Evolutionary conservation across 2,113 vertebrate species (phyloP).

Genomic region (Chamaetylas fuelleborni): DNA sequence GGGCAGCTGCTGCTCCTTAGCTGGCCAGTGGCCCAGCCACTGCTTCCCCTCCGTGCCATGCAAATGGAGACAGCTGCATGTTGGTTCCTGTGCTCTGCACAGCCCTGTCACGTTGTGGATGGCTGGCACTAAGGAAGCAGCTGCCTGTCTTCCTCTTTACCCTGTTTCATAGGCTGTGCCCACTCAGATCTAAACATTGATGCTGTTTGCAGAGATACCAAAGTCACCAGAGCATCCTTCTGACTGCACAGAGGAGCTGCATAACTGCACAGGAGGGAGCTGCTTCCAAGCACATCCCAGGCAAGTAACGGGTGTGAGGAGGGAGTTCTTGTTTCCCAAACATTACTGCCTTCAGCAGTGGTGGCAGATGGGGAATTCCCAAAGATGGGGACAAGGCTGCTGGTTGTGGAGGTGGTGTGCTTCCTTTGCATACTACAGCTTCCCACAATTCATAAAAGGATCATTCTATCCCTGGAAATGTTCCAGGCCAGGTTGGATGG

Average conservation of each 20-base stretch:
- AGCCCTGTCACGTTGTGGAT: accelerated
- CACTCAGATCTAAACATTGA: background rate
- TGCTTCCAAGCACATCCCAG: background rate
- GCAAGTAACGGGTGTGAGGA: background rate
- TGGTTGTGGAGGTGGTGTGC: background rate
- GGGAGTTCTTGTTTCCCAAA: background rate
- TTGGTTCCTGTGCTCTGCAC: accelerated
- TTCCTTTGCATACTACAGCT: background rate
- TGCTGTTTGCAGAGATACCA: background rate
- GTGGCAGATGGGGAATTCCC: background rate
- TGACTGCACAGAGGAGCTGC: background rate
- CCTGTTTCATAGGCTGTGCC: background rate
- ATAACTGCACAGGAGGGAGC: background rate
- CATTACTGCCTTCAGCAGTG: background rate
- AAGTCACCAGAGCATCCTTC: background rate
- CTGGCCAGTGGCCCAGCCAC: too few relatives aligned
- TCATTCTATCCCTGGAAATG: background rate
- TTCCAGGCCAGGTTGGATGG: background rate
- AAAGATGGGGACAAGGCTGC: background rate
- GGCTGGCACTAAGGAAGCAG: background rate
- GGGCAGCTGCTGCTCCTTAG: background rate
- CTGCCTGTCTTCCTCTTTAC: background rate
- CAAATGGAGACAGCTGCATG: background rate
- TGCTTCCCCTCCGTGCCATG: accelerated
- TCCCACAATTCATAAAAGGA: background rate